Evolutionary conservation across 2,888 invertebrate genomes (phyloP), one percentile per base, ranked within the genome.

Genomic region (Lepidonotus clava): DNA sequence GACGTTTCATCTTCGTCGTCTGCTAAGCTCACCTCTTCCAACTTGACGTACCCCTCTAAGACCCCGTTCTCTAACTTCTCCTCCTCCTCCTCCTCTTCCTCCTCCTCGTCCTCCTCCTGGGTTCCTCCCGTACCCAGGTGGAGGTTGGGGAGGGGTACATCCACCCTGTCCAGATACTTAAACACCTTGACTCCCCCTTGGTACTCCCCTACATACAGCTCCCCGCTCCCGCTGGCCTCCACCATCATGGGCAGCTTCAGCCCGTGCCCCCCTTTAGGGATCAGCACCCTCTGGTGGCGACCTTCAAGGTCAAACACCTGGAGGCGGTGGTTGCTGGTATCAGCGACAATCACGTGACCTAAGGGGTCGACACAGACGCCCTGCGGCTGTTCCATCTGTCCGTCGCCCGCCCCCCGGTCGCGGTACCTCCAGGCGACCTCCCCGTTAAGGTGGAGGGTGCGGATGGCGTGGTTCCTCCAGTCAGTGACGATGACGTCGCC

Each of bases 401-500:
- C 4, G 41, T 67, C 41, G 6, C 85, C 85, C 1, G 11, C 32
- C 0, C 85, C 85, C 28, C 67, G 66, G 21, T 71, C 71, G 8
- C 66, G 66, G 14, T 40, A 38, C n/a, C 41, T 28, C 77, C 80
- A 83, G 18, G 86, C 6, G 21, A 41, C 56, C 28, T 83, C 80
- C 14, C 88, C 88, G 0, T 86, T 84, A 32, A 87, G 84, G 51
- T 61, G 24, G 66, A 84, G 86, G 14, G 80, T 36, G 38, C 76
- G 46, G 18, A 89, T 32, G 14, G 51, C 56, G 56, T 66, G 84
- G 40, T 38, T 56, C 28, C 61, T 76, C 76, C 84, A 85, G 51
- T 89, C 89, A 14, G 87, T 85, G 56, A 89, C 61, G 67, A 87
- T 84, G 24, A 89, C 32, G 66, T 84, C 32, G 38, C 86, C 86